phyloP scores from a whole-genome alignment of 2,113 vertebrate genomes.

The Aegypius monachus region DNA sequence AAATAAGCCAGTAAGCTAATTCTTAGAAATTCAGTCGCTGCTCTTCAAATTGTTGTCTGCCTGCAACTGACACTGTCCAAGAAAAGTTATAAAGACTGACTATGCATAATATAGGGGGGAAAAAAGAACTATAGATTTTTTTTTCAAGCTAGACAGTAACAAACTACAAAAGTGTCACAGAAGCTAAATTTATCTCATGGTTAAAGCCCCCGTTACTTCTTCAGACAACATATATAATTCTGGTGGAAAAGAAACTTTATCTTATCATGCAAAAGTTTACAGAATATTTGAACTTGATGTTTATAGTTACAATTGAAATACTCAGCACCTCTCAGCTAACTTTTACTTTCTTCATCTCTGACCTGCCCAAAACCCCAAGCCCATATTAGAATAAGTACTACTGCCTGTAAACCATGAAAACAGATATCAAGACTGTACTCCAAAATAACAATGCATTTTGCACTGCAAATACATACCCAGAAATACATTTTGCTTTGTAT shows the following conservation, averaged over 20 bases:
- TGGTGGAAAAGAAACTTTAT: neutral
- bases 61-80: neutral
- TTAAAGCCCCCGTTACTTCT: neutral
- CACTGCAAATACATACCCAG: neutral
- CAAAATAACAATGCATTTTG: neutral
- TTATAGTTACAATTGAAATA: neutral
- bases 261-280: neutral
- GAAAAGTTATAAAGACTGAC: neutral
- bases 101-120: accelerated
- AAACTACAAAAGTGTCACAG: neutral
- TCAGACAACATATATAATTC: neutral
- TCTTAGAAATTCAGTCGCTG: neutral
- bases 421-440: neutral
- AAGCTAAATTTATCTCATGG: neutral
- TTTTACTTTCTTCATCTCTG: neutral
- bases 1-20: neutral
- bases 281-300: neutral
- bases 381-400: neutral
- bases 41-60: neutral
- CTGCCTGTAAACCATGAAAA: neutral
- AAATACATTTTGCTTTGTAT: neutral
- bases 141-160: neutral
- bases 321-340: neutral
- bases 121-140: neutral
- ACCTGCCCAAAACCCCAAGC: neutral